Conservation (phyloP, 2,797 vertebrate genomes). For the Chloroceryle inda region DNA sequence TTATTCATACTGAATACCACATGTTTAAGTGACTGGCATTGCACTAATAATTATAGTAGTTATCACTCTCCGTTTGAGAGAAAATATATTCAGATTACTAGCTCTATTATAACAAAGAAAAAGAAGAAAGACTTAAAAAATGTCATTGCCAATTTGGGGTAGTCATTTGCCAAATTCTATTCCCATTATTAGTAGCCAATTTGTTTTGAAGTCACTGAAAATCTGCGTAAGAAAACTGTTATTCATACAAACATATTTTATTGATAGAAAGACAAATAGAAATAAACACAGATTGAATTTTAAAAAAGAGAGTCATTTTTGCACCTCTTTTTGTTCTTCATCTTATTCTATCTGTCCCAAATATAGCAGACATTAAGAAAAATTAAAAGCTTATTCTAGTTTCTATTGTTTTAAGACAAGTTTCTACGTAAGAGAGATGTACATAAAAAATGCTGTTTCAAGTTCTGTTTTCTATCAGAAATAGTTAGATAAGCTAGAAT, state of each 20-base stretch:
- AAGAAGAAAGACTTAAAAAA: not conserved
- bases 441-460: not conserved
- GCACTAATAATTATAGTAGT: constrained; percentile 69
- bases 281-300: not conserved
- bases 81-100: constrained; percentile 56
- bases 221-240: not conserved
- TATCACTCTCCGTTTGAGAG: constrained; percentile 54
- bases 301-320: not conserved
- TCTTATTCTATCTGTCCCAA: not conserved
- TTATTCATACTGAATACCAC: constrained; percentile 47
- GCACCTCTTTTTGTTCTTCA: not conserved
- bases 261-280: not conserved
- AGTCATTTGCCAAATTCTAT: constrained; percentile 14
- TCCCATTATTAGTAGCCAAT: not conserved
- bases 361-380: not conserved
- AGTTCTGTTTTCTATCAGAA: not conserved
- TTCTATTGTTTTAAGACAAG: not conserved
- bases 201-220: constrained; percentile 33
- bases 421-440: not conserved
- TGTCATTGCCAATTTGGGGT: not conserved
- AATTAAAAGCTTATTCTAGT: not conserved
- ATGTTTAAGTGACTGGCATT: constrained; percentile 58
- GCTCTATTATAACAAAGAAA: constrained; percentile 23
- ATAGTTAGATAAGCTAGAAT: not conserved
- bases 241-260: not conserved